Conservation (phyloP, 2,113 vertebrate species). For the Merops nubicus region DNA sequence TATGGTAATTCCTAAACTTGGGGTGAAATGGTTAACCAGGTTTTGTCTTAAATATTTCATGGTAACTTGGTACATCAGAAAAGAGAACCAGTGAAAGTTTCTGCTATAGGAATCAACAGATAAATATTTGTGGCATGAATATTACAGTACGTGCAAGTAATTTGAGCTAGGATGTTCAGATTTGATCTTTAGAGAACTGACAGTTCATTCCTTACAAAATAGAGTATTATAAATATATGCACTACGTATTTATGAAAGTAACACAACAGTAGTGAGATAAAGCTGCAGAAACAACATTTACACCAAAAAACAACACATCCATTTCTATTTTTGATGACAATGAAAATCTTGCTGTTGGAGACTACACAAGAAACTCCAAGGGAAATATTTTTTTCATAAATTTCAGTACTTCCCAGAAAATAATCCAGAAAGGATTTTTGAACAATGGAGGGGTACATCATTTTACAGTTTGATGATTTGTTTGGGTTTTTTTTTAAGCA, state of each 20-base stretch:
- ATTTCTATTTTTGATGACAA: not conserved
- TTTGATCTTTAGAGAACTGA: not conserved
- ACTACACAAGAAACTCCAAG: not conserved
- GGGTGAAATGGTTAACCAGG: not conserved
- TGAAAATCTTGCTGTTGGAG: not conserved
- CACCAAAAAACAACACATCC: not conserved
- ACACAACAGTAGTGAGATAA: not conserved
- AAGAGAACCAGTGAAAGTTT: not conserved
- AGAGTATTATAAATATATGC: not conserved
- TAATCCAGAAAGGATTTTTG: not conserved
- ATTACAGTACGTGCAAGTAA: not conserved
- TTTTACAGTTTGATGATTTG: not conserved
- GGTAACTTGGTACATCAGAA: not conserved
- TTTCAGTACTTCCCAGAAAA: not conserved
- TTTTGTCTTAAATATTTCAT: not conserved
- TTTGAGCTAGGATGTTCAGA: not conserved
- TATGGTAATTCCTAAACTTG: not conserved
- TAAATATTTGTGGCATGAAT: not conserved
- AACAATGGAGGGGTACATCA: not conserved
- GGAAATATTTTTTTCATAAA: not conserved
- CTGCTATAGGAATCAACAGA: not conserved
- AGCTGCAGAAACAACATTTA: not conserved
- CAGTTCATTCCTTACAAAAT: not conserved
- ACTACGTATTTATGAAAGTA: not conserved
- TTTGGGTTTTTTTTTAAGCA: not conserved